Evolutionary conservation across 2,797 vertebrate species (phyloP).

Genomic region (Taeniopygia guttata): DNA sequence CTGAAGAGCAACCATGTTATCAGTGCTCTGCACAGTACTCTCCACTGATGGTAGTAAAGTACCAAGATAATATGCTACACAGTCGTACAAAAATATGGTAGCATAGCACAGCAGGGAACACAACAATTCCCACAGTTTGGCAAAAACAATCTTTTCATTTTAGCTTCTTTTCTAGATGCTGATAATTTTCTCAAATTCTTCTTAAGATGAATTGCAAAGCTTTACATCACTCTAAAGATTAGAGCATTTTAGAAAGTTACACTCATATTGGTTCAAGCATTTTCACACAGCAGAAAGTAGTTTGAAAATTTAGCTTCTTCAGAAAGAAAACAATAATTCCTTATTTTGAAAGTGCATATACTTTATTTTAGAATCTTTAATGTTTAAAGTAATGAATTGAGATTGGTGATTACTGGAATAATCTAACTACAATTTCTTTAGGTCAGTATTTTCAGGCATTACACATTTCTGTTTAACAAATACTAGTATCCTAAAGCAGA

Average conservation of each 20-base stretch:
- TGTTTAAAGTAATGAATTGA: not conserved
- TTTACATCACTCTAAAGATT: not conserved
- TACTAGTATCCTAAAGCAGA: not conserved
- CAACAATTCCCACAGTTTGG: not conserved
- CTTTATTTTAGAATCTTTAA: not conserved
- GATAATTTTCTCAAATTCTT: not conserved
- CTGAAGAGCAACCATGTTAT: not conserved
- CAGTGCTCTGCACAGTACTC: not conserved
- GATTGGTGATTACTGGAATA: not conserved
- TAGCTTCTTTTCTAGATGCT: not conserved
- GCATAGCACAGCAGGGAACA: not conserved
- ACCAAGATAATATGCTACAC: not conserved
- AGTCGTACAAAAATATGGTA: not conserved
- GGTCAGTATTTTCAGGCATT: not conserved
- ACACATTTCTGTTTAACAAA: not conserved
- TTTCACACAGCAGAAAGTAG: not conserved
- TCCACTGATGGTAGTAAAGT: not conserved
- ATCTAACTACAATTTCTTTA: not conserved
- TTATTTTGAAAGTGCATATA: not conserved
- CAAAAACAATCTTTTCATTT: not conserved
- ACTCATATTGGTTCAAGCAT: not conserved
- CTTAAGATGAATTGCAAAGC: not conserved
- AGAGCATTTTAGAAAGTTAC: not conserved
- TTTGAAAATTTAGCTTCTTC: not conserved
- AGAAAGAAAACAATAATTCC: not conserved